Base-by-base conservation (phyloP, 2,113 vertebrate species). In the Pungitius pungitius region DNA sequence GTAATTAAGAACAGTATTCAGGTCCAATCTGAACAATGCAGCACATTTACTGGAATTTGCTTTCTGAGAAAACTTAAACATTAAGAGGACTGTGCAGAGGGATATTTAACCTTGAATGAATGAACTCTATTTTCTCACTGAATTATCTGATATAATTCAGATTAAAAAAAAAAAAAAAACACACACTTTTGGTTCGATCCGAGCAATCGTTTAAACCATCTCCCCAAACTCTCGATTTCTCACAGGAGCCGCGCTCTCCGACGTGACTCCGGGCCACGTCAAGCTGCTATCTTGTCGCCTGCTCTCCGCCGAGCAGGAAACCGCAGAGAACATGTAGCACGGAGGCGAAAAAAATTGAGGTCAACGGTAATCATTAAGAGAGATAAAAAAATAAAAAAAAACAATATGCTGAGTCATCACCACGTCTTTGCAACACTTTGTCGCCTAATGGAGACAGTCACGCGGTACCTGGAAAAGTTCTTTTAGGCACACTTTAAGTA, bases 281-380 rank as follows among this genome's bases (percentile, higher is more conserved):
- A n/a, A 17, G 56, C 18, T 59, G 56, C 8, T 30, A 30, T 51
- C 3, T 67, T 60, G 8, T 69, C 15, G 8, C 42, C 39, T 59
- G 11, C 20, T 17, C 7, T 27, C 27, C 52, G 4, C 27, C 52
- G 4, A 60, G 73, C 56, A 37, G 45, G 37, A 82, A 79, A 33
- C 58, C 2, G 6, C 22, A 55, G 17, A 40, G 65, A 14, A 54
- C 35, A 43, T 45, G 13, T 33, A 8, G 33, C 69, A 72, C 6
- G 0, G 0, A 3, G 0, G 2, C 24, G 20, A 1, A 30, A 20
- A n/a, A 1, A 9, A 20, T 39, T 20, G 27, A 26, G 3, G 8
- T 45, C 55, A 33, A 30, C 30, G 22, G 13, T 43, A 11, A 8
- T 12, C 1, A 9, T 7, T n/a, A n/a, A n/a, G n/a, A n/a, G n/a